Conservation (phyloP, 2,113 vertebrate genomes). For the Leuciscus idus region DNA sequence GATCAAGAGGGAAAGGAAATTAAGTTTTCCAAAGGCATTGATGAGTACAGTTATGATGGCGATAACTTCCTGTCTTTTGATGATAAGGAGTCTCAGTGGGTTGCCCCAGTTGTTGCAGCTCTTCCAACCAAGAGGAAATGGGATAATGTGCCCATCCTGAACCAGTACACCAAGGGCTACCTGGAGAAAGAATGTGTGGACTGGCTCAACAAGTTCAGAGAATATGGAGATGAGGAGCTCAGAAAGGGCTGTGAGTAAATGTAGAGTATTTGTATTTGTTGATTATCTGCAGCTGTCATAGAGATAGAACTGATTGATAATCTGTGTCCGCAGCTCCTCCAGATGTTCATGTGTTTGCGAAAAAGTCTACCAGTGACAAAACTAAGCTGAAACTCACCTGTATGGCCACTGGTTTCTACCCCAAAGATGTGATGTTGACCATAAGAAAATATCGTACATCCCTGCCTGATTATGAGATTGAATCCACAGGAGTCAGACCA, state of each 20-base stretch:
- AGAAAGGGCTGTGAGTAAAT: constrained; percentile 27
- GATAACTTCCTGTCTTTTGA: constrained; percentile 59
- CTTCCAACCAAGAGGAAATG: background rate
- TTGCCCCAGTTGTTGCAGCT: constrained; percentile 47
- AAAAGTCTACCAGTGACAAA: background rate
- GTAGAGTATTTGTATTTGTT: background rate
- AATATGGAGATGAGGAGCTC: background rate
- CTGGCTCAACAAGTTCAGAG: background rate
- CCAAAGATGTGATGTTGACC: background rate
- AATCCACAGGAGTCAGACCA: constrained; percentile 39
- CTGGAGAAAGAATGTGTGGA: no score
- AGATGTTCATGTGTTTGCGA: constrained; percentile 5
- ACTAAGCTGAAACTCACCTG: constrained; percentile 23
- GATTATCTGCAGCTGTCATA: background rate
- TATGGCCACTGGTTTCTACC: constrained; percentile 49
- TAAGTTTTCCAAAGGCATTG: constrained; percentile 27
- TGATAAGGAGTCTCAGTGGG: constrained; percentile 30
- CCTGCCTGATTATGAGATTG: constrained; percentile 9
- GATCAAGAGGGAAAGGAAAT: background rate
- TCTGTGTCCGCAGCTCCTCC: constrained; percentile 33
- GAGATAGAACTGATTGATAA: background rate
- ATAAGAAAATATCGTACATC: constrained; percentile 12
- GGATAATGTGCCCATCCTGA: no score
- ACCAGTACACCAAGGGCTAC: no score
- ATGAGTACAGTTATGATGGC: constrained; percentile 60